phyloP scores from a whole-genome alignment of 1,140 invertebrate species.

The Cydia pomonella region DNA sequence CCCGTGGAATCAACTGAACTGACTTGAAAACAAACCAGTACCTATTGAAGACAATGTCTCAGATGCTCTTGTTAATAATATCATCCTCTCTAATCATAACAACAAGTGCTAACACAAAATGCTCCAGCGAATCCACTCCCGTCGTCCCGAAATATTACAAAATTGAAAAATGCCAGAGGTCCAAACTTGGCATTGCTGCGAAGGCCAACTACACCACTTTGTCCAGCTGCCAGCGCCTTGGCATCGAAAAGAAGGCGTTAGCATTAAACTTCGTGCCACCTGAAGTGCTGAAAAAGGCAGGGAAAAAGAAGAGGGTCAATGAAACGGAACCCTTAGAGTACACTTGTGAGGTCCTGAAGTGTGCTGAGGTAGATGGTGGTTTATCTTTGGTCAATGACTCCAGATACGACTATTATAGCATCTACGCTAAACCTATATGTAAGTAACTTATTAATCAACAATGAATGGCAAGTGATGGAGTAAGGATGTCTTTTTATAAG shows the following conservation, averaged over 20 bases:
- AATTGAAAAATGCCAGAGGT: conserved; percentile 67
- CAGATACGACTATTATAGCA: conserved; percentile 83
- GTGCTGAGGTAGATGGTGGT: conserved; percentile 81
- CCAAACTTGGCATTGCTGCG: conserved; percentile 57
- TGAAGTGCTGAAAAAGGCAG: conserved; percentile 46
- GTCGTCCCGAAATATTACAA: conserved; percentile 60
- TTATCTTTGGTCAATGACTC: conserved; percentile 77
- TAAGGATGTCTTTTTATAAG: no score
- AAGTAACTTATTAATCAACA: conserved; percentile 51
- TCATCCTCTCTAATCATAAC: background rate
- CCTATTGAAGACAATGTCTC: no score
- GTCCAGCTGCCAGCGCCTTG: conserved; percentile 81
- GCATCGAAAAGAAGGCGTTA: conserved; percentile 81
- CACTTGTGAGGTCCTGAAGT: conserved; percentile 81
- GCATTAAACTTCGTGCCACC: conserved; percentile 83
- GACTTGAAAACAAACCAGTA: background rate
- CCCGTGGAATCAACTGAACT: background rate
- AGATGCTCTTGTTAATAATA: background rate
- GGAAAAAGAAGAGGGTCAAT: conserved; percentile 22
- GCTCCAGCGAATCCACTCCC: conserved; percentile 42
- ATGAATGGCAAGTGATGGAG: no score
- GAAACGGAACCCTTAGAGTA: conserved; percentile 60
- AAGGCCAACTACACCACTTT: conserved; percentile 65
- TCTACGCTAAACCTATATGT: conserved; percentile 79
- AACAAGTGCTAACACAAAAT: conserved; percentile 41